Conservation (phyloP, 2,888 invertebrate species). For the Noctua janthina region DNA sequence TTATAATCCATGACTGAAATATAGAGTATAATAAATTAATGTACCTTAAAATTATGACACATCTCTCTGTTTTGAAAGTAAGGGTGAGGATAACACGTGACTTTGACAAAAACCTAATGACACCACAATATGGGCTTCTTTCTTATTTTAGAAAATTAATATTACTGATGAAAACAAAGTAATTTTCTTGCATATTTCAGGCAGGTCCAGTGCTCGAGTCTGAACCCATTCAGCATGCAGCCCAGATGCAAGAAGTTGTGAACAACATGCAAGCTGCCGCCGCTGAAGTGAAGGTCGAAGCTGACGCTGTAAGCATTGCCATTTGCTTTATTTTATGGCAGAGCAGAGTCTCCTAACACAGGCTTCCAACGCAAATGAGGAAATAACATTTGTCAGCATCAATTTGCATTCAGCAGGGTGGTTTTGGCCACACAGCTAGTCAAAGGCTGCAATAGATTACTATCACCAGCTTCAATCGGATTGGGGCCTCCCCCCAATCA, state of each 20-base stretch:
- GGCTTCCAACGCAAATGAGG: too few species aligned
- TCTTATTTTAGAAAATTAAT: background rate
- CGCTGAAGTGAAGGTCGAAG: constrained; percentile 80
- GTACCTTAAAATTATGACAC: background rate
- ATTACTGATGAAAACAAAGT: background rate
- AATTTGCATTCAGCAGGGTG: too few species aligned
- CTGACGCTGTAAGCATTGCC: constrained; percentile 77
- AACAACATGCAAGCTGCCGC: constrained; percentile 84
- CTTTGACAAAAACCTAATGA: background rate
- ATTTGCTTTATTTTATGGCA: constrained; percentile 1
- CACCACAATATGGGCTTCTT: background rate
- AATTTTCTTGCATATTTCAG: constrained; percentile 66
- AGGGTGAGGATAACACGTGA: background rate
- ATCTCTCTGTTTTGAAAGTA: background rate
- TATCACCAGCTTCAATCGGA: too few species aligned
- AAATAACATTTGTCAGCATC: background rate
- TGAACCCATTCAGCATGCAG: constrained; percentile 84
- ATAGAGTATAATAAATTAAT: background rate
- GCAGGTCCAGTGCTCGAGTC: constrained; percentile 85
- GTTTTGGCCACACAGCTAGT: too few species aligned
- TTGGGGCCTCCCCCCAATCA: background rate
- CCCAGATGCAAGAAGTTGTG: constrained; percentile 83
- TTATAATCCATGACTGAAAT: too few species aligned
- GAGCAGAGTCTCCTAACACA: background rate
- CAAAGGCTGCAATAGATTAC: too few species aligned